Evolutionary conservation across 2,113 vertebrate species (phyloP).

Genomic region (Dipodomys spectabilis): DNA sequence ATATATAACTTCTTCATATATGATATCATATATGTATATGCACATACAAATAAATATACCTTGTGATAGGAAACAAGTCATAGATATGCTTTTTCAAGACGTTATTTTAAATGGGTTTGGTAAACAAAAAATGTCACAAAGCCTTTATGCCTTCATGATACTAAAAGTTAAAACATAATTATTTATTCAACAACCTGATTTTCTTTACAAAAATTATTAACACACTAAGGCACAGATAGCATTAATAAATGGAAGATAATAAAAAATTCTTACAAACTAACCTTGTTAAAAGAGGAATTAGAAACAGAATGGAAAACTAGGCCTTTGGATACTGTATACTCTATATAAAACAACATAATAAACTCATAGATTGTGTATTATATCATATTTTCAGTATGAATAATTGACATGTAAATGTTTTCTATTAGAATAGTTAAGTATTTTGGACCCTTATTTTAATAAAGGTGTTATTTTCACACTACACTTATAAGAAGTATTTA

Average conservation of each 20-base stretch:
- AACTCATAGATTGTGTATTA: neutral
- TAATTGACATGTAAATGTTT: slow-evolving; percentile 1
- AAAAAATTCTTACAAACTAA: neutral
- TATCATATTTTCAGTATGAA: neutral
- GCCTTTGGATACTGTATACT: neutral
- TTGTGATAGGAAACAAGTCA: neutral
- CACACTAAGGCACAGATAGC: neutral
- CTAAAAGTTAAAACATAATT: neutral
- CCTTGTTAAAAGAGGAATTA: neutral
- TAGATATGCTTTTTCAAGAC: neutral
- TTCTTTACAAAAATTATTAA: neutral
- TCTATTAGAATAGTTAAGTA: neutral
- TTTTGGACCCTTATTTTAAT: neutral
- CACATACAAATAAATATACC: neutral
- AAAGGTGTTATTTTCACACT: neutral
- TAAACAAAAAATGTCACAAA: neutral
- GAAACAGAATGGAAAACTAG: neutral
- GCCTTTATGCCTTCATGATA: neutral
- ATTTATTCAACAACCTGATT: neutral
- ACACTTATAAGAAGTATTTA: neutral
- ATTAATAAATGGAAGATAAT: neutral
- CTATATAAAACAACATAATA: neutral
- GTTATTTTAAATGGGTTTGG: neutral
- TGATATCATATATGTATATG: neutral
- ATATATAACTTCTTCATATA: neutral